Evolutionary conservation across 1,140 invertebrate genomes (phyloP).

Genomic region (Ceratina australensis): DNA sequence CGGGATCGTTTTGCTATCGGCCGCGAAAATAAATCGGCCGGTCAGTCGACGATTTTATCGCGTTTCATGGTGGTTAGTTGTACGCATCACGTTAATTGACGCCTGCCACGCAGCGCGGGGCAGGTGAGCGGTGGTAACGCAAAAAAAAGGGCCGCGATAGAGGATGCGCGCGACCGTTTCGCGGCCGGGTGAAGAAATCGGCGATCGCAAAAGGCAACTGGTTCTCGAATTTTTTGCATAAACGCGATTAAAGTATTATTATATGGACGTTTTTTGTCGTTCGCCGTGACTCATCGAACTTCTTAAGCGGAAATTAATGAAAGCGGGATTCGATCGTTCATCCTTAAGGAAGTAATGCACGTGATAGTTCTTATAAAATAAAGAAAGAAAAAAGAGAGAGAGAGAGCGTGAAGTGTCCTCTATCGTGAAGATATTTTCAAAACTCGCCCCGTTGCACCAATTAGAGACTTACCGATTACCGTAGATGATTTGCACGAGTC

Average conservation of each 20-base stretch:
- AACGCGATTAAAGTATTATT: no score
- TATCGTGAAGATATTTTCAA: neutral
- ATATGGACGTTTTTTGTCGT: no score
- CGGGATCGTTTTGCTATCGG: neutral
- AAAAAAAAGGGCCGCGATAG: neutral
- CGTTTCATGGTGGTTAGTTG: neutral
- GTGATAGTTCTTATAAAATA: slow-evolving; percentile 28
- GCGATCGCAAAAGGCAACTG: slow-evolving; percentile 1
- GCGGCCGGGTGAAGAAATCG: neutral
- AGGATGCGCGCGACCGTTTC: neutral
- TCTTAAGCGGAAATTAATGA: neutral
- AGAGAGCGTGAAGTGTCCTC: slow-evolving; percentile 25
- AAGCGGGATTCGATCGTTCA: neutral
- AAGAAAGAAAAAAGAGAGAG: neutral
- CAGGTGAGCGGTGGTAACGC: no score
- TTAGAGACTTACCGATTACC: neutral
- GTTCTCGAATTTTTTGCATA: neutral
- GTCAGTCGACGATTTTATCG: neutral
- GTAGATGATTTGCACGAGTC: slow-evolving; percentile 20
- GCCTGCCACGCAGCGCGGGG: neutral
- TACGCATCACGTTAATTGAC: neutral
- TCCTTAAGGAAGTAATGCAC: neutral
- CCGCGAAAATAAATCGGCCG: neutral
- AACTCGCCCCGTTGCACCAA: slow-evolving; percentile 3
- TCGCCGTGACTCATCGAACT: neutral